A percentile compares a stretch with the other conserved stretches of the same genome.
These are phyloP conservation scores for Drosophila neotestacea DNA, from an alignment of 2,888 invertebrate genomes.

Conservation along the genomic window DNA sequence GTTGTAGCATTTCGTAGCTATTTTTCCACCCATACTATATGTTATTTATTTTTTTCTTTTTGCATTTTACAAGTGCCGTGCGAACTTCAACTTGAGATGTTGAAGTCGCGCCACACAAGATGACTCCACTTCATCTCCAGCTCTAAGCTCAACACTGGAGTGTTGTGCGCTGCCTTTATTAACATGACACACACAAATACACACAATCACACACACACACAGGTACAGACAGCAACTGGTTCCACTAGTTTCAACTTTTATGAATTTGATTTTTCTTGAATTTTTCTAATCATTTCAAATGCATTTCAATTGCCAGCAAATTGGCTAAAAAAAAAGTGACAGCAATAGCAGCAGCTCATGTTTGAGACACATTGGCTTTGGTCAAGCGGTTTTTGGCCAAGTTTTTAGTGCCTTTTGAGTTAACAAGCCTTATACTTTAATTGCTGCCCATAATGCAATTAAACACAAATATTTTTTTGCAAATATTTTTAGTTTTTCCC, in stretches of 20 bases:
- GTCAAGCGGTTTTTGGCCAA: conserved; percentile 53
- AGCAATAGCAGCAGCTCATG: conserved; percentile 9
- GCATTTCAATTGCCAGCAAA: conserved; percentile 67
- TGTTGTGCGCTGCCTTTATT: conserved; percentile 23
- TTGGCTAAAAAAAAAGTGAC: conserved; percentile 44
- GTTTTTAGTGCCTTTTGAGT: conserved; percentile 40
- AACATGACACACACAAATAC: conserved; percentile 15
- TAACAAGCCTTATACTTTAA: conserved; percentile 58
- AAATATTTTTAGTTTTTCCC: conserved; percentile 40
- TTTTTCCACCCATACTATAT: conserved; percentile 52
- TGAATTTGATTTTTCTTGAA: conserved; percentile 35
- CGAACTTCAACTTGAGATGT: conserved; percentile 75
- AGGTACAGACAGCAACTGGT: conserved; percentile 56
- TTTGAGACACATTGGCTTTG: conserved; percentile 44
- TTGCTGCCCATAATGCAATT: conserved; percentile 72
- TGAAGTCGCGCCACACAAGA: conserved; percentile 70
- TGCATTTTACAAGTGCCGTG: conserved; percentile 72
- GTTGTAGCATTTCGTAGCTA: conserved; percentile 49
- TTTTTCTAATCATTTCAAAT: conserved; percentile 67
- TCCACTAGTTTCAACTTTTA: conserved; percentile 62
- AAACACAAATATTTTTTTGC: conserved; percentile 66
- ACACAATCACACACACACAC: background rate
- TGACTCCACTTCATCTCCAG: conserved; percentile 54
- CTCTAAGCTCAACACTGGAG: conserved; percentile 27
- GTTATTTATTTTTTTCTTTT: conserved; percentile 51